phyloP scores from a whole-genome alignment of 2,797 vertebrate species.

The Threskiornis aethiopicus region DNA sequence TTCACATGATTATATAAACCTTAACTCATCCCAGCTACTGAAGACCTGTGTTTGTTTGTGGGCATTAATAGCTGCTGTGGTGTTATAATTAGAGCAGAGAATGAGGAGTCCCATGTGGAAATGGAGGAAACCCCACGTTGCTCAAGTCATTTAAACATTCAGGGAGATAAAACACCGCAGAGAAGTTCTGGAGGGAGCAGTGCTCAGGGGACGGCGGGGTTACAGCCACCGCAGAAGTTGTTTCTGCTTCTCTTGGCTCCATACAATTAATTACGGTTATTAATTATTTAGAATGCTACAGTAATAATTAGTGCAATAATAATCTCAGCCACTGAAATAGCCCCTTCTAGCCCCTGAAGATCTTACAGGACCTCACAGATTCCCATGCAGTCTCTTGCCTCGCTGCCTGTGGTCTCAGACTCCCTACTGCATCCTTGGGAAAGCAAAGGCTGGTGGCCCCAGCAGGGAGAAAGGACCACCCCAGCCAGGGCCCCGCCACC shows the following conservation, averaged over 20 bases:
- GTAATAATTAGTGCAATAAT: not conserved
- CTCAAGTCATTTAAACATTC: conserved; percentile 20
- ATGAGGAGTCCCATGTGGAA: not conserved
- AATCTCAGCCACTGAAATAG: not conserved
- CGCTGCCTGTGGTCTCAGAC: not conserved
- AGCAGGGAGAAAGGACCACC: not conserved
- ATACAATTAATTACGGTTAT: not conserved
- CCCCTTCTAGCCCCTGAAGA: not conserved
- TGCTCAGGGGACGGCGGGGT: not conserved
- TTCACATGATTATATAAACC: conserved; percentile 41
- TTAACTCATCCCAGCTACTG: not conserved
- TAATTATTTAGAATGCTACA: conserved; percentile 10
- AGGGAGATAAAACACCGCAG: not conserved
- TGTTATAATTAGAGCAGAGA: conserved; percentile 9
- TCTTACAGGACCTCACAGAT: not conserved
- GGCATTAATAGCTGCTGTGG: not conserved
- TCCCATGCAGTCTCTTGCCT: not conserved
- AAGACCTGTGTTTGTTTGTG: conserved; percentile 16
- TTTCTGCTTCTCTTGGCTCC: conserved; percentile 1
- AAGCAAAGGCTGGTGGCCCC: not conserved
- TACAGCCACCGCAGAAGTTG: not conserved
- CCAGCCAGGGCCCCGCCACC: not conserved
- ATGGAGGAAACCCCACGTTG: conserved; percentile 20
- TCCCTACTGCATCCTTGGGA: not conserved
- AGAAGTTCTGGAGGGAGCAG: not conserved